A percentile compares a stretch with the other conserved stretches of the same genome.
phyloP scores from a whole-genome alignment of 2,797 vertebrate genomes.

The Buphagus erythrorhynchus region DNA sequence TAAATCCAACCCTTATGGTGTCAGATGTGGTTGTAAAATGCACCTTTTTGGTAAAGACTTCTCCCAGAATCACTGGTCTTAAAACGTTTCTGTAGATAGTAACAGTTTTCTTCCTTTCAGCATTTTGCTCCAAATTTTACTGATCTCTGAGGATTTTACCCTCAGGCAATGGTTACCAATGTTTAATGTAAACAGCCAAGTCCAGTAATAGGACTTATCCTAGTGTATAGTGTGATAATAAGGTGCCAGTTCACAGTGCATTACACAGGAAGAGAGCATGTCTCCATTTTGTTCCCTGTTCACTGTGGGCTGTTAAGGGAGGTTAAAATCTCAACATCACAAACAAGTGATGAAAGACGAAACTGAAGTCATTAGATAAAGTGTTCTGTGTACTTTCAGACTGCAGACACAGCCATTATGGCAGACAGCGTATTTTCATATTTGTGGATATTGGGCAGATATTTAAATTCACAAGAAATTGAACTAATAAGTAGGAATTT shows the following conservation, averaged over 20 bases:
- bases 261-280: not conserved
- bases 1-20: not conserved
- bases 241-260: not conserved
- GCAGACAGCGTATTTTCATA: not conserved
- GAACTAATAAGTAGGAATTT: slow-evolving; percentile 7
- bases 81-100: not conserved
- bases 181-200: not conserved
- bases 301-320: not conserved
- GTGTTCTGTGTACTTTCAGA: not conserved
- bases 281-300: not conserved
- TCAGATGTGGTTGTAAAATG: not conserved
- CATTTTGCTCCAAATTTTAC: not conserved
- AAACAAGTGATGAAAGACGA: not conserved
- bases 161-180: not conserved
- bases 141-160: not conserved
- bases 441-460: not conserved
- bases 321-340: not conserved
- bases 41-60: not conserved
- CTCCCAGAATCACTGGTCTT: not conserved
- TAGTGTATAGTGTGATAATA: not conserved
- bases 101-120: not conserved
- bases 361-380: not conserved
- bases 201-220: not conserved
- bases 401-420: not conserved
- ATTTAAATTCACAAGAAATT: slow-evolving; percentile 6